These are phyloP conservation scores for Temnopleurus reevesii DNA, from an alignment of 53 echinoderm and acorn worm genomes.

Conservation along the genomic window DNA sequence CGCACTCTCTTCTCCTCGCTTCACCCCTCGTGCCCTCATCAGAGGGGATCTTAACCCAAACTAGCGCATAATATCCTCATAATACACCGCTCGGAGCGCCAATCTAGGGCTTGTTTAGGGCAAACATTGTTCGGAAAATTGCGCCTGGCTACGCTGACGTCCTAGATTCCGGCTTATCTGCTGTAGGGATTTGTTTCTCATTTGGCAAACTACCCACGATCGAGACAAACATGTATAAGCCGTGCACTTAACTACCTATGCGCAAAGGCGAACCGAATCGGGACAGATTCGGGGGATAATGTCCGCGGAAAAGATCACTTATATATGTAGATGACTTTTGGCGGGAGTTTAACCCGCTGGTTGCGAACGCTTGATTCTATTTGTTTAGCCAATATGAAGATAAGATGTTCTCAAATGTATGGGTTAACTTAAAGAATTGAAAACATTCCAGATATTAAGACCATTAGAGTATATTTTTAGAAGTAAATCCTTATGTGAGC, in stretches of 20 bases:
- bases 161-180: not conserved
- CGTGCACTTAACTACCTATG: not conserved
- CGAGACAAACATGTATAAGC: not conserved
- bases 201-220: not conserved
- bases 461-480: no score
- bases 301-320: no score
- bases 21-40: not conserved
- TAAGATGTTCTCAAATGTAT: no score
- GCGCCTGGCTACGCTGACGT: slow-evolving; percentile 10
- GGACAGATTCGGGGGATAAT: no score
- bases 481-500: no score
- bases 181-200: not conserved
- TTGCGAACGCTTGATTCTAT: no score
- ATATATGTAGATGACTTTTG: no score
- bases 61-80: slow-evolving; percentile 38
- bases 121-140: slow-evolving; percentile 37
- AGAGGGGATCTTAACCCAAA: not conserved
- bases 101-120: slow-evolving; percentile 26
- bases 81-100: not conserved
- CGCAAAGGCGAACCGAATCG: not conserved
- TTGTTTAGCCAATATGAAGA: no score
- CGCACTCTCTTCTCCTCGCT: not conserved
- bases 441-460: no score
- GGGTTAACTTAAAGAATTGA: no score
- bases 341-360: no score